These are phyloP conservation scores for Drosophila sordidula DNA, from an alignment of 2,888 invertebrate genomes.

Conservation along the genomic window DNA sequence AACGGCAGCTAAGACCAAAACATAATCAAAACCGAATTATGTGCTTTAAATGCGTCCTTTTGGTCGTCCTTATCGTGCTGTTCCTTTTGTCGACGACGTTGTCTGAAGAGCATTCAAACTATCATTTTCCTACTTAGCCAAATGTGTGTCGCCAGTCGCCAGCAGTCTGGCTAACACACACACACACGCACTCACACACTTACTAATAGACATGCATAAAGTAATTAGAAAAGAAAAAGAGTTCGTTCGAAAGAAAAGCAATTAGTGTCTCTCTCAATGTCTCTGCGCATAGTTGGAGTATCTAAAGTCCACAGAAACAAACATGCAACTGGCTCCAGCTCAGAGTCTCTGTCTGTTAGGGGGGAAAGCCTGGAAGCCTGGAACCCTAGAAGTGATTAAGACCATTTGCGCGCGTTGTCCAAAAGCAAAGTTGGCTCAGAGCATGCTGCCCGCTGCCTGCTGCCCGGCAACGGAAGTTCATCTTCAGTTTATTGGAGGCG, in stretches of 20 bases:
- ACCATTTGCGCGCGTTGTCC: conserved; percentile 67
- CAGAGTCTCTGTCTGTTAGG: conserved; percentile 27
- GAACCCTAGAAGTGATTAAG: conserved; percentile 69
- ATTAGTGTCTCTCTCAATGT: conserved; percentile 82
- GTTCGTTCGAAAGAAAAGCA: conserved; percentile 76
- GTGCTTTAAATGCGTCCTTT: conserved; percentile 80
- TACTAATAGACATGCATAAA: conserved; percentile 57
- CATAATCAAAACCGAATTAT: conserved; percentile 81
- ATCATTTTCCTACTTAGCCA: conserved; percentile 78
- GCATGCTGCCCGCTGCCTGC: conserved; percentile 8
- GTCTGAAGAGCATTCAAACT: conserved; percentile 74
- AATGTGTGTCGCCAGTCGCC: conserved; percentile 80
- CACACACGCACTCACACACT: conserved; percentile 21
- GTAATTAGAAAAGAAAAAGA: conserved; percentile 80
- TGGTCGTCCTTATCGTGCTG: conserved; percentile 54
- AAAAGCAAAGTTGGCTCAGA: conserved; percentile 39
- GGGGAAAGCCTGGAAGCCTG: conserved; percentile 4
- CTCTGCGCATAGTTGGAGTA: conserved; percentile 67
- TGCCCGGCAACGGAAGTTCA: conserved; percentile 70
- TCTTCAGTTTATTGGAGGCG: conserved; percentile 77
- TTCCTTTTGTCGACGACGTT: conserved; percentile 52
- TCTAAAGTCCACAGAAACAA: conserved; percentile 59
- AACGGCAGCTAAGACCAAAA: conserved; percentile 66
- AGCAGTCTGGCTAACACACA: conserved; percentile 56
- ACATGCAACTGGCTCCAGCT: conserved; percentile 42